Evolutionary conservation across 2,797 vertebrate genomes (phyloP), one percentile per base, ranked within the genome.

Genomic region (Clarias laeviceps): DNA sequence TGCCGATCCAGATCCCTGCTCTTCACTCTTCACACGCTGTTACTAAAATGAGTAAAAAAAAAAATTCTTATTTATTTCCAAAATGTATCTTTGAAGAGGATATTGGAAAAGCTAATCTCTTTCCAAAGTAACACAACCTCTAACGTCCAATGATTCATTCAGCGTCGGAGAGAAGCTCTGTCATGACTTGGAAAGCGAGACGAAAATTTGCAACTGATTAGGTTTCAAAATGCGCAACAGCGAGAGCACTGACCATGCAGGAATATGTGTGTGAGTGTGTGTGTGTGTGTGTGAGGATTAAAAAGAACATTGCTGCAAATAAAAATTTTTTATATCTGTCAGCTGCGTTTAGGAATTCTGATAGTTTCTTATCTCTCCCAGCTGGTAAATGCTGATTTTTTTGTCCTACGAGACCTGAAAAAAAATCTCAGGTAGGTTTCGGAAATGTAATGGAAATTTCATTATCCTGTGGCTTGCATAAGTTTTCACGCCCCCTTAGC

Each of bases 331-430:
- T 22, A 27, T 82, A 40, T 68, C 83, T 29, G 68, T 62, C 69
- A 73, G 2, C 22, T 7, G 34, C 50, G 61, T 76, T 68, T 82
- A 54, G 85, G 82, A 85, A 76, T 77, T 85, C 40, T 62, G 61
- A 82, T 87, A 76, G 83, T 77, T 34, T 66, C 82, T 83, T 73
- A 70, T 80, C 64, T 85, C 77, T 73, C 68, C 37, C 59, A 22
- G 77, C 59, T 45, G 83, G 78, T 66, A 74, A 85, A 82, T 73
- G 79, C 68, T 74, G 40, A 56, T 14, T 34, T 22, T 22, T 56
- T 20, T 32, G 59, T 37, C 77, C 78, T 40, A 40, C 14, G 18
- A 80, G 57, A 76, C 50, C 50, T 29, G 45, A 54, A 27, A 62
- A 62, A 40, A 65, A 80, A 54, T 73, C 66, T 34, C 11, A 73